A percentile compares a stretch with the other conserved stretches of the same genome.
Evolutionary conservation across 2,888 invertebrate genomes (phyloP).

Genomic region (Hybos culiciformis): DNA sequence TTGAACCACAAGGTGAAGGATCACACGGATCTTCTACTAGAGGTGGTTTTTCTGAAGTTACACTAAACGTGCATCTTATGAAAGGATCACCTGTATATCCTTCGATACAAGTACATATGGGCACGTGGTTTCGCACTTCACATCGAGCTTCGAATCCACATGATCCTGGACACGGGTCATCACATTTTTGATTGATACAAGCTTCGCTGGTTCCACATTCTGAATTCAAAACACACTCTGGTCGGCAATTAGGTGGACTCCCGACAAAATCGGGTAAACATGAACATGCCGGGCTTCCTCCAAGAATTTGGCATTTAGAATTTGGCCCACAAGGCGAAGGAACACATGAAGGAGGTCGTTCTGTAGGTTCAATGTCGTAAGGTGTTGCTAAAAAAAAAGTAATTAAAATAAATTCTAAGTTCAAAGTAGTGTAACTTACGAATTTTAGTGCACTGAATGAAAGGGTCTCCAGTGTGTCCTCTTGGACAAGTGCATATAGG

Average conservation of each 20-base stretch:
- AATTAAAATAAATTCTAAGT: no score
- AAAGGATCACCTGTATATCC: constrained; percentile 69
- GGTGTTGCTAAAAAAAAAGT: constrained; percentile 17
- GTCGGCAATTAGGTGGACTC: constrained; percentile 64
- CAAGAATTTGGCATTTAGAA: constrained; percentile 61
- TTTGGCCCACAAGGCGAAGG: constrained; percentile 78
- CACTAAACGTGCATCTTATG: constrained; percentile 50
- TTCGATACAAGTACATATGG: constrained; percentile 64
- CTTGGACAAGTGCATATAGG: constrained; percentile 76
- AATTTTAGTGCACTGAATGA: constrained; percentile 55
- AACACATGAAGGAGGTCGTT: constrained; percentile 58
- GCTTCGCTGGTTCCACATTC: constrained; percentile 66
- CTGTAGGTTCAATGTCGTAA: constrained; percentile 36
- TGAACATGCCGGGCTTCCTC: constrained; percentile 62
- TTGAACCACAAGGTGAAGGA: constrained; percentile 66
- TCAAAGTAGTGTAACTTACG: constrained; percentile 44
- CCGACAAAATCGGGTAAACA: constrained; percentile 66
- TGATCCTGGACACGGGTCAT: constrained; percentile 70
- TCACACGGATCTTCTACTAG: constrained; percentile 43
- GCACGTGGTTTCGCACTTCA: constrained; percentile 63
- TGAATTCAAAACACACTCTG: constrained; percentile 65
- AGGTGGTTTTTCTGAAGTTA: constrained; percentile 36
- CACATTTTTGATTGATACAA: constrained; percentile 65
- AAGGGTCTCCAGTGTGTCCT: constrained; percentile 79
- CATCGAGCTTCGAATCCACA: constrained; percentile 70